Conservation (phyloP, 1,140 invertebrate genomes). For the Atopsyche davidsoni region DNA sequence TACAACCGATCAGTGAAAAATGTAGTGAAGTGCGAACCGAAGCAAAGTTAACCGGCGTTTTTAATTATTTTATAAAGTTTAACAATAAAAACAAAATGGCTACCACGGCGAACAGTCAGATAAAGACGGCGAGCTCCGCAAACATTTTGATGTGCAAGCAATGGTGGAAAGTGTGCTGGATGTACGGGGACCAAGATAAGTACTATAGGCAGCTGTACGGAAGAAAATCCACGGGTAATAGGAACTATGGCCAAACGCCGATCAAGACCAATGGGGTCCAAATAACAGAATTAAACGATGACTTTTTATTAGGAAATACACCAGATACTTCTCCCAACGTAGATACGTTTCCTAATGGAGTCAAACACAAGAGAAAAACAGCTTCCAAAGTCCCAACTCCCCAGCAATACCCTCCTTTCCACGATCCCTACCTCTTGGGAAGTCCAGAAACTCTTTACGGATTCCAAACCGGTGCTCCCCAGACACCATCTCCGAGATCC, state of each 20-base stretch:
- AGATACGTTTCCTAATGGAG: slow-evolving; percentile 36
- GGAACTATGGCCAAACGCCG: slow-evolving; percentile 36
- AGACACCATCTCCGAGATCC: slow-evolving; percentile 26
- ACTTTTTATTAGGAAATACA: slow-evolving; percentile 36
- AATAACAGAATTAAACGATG: slow-evolving; percentile 46
- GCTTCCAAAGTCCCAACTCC: slow-evolving; percentile 17
- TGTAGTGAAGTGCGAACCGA: too few relatives aligned
- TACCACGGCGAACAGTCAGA: slow-evolving; percentile 44
- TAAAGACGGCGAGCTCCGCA: slow-evolving; percentile 50
- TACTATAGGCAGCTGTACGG: slow-evolving; percentile 75
- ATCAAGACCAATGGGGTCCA: slow-evolving; percentile 41
- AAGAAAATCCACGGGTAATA: slow-evolving; percentile 50
- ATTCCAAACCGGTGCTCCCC: slow-evolving; percentile 28
- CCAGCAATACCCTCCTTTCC: slow-evolving; percentile 12
- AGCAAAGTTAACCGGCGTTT: too few relatives aligned
- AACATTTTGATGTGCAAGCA: slow-evolving; percentile 76
- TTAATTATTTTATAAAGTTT: too few relatives aligned
- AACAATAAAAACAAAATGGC: slow-evolving; percentile 41
- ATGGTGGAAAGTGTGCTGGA: slow-evolving; percentile 84
- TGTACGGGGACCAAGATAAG: slow-evolving; percentile 78
- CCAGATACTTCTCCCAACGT: slow-evolving; percentile 17
- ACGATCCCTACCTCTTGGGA: slow-evolving; percentile 26
- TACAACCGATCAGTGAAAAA: too few relatives aligned
- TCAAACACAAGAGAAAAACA: slow-evolving; percentile 38
- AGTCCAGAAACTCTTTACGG: slow-evolving; percentile 27